Conservation (phyloP, 2,797 vertebrate species). For the Liparis tanakae region DNA sequence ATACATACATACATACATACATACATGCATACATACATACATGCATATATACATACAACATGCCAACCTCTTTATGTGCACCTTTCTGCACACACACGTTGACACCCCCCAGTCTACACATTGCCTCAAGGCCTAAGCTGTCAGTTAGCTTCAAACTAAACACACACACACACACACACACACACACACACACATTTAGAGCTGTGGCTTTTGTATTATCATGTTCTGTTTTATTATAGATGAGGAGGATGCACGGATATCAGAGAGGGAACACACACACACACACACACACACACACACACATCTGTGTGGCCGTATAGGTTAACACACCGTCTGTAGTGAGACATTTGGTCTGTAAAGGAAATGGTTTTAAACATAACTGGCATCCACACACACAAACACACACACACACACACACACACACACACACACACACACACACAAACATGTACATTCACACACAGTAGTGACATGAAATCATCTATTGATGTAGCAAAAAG, state of each 20-base stretch:
- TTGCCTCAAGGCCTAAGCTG: conserved; percentile 62
- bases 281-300: conserved; percentile 32
- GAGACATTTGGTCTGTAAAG: conserved; percentile 40
- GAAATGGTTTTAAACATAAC: conserved; percentile 54
- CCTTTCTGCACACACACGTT: conserved; percentile 29
- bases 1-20: conserved; percentile 17
- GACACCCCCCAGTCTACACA: conserved; percentile 42
- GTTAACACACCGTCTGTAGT: conserved; percentile 32
- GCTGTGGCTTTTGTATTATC: conserved; percentile 51
- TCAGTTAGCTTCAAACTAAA: conserved; percentile 58
- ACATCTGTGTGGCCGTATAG: conserved; percentile 17
- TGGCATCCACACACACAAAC: conserved; percentile 31
- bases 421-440: conserved; percentile 16
- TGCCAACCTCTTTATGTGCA: conserved; percentile 35
- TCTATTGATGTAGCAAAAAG: neutral
- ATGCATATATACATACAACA: conserved; percentile 24
- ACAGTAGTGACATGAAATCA: neutral
- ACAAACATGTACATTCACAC: conserved; percentile 1
- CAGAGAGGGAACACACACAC: conserved; percentile 39
- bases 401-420: conserved; percentile 9
- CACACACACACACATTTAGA: conserved; percentile 8
- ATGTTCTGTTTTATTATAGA: conserved; percentile 72
- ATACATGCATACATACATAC: conserved; percentile 14
- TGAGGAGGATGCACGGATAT: conserved; percentile 65
- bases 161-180: conserved; percentile 16